Percentiles rank a stretch among this genome's conserved stretches.
These are phyloP conservation scores for Paratilapia polleni DNA, from an alignment of 2,113 vertebrate genomes.

Conservation along the genomic window DNA sequence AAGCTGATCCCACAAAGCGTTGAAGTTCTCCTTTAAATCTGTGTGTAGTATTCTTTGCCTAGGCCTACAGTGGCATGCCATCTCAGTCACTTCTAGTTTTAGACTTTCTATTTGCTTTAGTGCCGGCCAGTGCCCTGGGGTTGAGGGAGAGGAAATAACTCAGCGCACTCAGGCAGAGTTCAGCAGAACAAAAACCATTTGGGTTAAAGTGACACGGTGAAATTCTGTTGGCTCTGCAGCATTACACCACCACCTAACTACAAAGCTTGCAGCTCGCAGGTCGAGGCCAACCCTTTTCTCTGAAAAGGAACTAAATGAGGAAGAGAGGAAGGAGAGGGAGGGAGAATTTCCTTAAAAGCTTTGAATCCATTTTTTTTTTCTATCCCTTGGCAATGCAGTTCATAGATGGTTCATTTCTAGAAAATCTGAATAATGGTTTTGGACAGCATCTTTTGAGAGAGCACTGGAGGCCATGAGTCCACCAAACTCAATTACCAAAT, in stretches of 20 bases:
- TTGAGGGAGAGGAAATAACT: conserved; percentile 53
- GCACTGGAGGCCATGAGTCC: conserved; percentile 46
- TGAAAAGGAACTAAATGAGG: conserved; percentile 27
- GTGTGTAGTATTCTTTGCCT: not conserved
- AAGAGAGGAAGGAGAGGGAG: conserved; percentile 9
- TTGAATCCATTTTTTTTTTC: conserved; percentile 15
- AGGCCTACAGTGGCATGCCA: conserved; percentile 6
- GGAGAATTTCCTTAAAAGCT: conserved; percentile 49
- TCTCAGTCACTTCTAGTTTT: conserved; percentile 43
- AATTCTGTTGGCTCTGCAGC: conserved; percentile 42
- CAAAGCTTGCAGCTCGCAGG: conserved; percentile 27
- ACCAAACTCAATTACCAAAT: conserved; percentile 66
- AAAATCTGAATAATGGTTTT: conserved; percentile 61
- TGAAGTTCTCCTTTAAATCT: conserved; percentile 6
- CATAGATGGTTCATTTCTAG: conserved; percentile 58
- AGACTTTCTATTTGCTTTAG: conserved; percentile 51
- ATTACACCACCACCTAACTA: conserved; percentile 19
- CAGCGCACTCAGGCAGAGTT: conserved; percentile 37
- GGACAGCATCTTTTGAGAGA: conserved; percentile 57
- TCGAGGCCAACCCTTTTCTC: conserved; percentile 15
- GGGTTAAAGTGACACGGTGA: conserved; percentile 43
- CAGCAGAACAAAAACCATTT: conserved; percentile 60
- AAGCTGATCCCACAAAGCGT: not conserved
- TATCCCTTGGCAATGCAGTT: conserved; percentile 40
- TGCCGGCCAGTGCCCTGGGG: conserved; percentile 38